Conservation (phyloP, 2,113 vertebrate species). For the Tychaedon coryphoeus region DNA sequence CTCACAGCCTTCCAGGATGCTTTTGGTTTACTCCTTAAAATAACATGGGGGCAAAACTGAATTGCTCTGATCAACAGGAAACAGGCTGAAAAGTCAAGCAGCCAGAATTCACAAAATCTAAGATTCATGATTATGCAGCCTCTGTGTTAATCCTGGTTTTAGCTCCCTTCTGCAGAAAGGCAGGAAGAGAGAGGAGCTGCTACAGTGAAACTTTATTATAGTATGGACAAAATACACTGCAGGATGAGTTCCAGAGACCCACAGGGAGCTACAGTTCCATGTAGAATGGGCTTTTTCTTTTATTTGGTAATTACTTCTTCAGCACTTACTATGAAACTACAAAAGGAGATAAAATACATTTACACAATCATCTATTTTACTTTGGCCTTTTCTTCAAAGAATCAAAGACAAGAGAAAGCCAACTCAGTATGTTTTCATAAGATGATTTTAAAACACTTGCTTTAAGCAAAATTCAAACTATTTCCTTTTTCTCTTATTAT, state of each 20-base stretch:
- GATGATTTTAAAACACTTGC: not conserved
- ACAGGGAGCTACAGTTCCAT: not conserved
- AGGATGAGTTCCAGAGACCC: not conserved
- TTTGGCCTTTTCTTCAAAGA: not conserved
- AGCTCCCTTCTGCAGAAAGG: not conserved
- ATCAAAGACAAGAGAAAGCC: not conserved
- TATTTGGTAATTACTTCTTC: not conserved
- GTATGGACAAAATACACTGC: accelerated
- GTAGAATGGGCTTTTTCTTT: not conserved
- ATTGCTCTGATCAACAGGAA: not conserved
- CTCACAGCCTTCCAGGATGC: not conserved
- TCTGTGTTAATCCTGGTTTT: not conserved
- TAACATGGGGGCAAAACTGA: not conserved
- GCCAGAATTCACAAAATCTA: not conserved
- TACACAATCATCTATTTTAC: not conserved
- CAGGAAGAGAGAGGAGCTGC: not conserved
- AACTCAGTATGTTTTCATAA: not conserved
- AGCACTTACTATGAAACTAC: not conserved
- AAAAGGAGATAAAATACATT: not conserved
- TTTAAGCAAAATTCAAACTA: not conserved
- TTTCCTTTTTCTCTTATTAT: not conserved
- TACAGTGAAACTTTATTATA: accelerated
- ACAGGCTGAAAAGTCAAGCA: not conserved
- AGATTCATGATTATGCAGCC: too few species aligned
- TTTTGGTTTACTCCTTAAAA: not conserved